Conservation (phyloP, 2,888 invertebrate genomes). For the Chrysomela aeneicollis region DNA sequence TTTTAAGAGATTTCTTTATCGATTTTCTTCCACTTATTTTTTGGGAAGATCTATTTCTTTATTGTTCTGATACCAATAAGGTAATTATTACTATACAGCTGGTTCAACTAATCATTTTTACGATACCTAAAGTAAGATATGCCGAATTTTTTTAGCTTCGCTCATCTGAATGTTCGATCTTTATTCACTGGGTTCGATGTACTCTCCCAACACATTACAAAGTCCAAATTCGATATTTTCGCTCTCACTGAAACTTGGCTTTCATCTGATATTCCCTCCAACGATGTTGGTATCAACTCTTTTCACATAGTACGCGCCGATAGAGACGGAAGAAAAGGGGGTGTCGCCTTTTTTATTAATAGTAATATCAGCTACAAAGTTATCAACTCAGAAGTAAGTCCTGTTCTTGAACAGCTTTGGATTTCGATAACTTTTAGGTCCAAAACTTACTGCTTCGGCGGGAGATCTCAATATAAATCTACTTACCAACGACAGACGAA, state of each 20-base stretch:
- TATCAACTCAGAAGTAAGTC: not conserved
- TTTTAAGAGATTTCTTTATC: too few species aligned
- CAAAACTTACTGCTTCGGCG: not conserved
- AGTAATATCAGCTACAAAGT: not conserved
- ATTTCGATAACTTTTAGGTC: not conserved
- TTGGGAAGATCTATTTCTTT: too few species aligned
- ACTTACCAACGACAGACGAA: too few species aligned
- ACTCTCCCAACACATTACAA: not conserved
- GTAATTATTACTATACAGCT: too few species aligned
- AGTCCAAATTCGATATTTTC: not conserved
- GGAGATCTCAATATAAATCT: not conserved
- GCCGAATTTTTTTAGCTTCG: too few species aligned
- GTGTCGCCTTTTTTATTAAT: not conserved
- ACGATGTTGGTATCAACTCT: not conserved
- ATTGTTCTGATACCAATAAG: too few species aligned
- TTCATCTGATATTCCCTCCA: not conserved
- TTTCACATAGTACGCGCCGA: not conserved
- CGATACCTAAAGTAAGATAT: too few species aligned
- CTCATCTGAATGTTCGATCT: too few species aligned
- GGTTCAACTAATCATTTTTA: too few species aligned
- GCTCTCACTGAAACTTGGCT: conserved; percentile 2
- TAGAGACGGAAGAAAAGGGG: not conserved
- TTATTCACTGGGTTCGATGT: too few species aligned
- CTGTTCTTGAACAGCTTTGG: not conserved
- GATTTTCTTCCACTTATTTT: too few species aligned